phyloP scores from a whole-genome alignment of 2,113 vertebrate species.

The Salvator merianae region DNA sequence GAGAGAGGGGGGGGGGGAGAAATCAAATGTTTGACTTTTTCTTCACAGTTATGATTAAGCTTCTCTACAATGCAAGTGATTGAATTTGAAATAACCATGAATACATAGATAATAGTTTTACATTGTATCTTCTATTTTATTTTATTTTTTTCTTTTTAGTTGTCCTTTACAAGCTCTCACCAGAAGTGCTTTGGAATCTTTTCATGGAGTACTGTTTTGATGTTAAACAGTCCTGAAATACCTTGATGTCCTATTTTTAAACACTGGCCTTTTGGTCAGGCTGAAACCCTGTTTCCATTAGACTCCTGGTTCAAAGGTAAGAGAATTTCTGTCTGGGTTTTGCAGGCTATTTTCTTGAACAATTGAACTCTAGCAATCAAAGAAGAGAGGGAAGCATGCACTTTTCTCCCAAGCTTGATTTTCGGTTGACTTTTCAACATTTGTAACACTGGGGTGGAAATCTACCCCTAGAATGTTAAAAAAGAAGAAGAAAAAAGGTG shows the following conservation, averaged over 20 bases:
- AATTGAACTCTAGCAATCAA: too few relatives aligned
- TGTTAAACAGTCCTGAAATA: neutral
- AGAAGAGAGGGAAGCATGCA: too few relatives aligned
- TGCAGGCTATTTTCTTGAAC: too few relatives aligned
- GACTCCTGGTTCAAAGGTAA: too few relatives aligned
- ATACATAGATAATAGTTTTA: neutral
- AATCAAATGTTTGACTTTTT: neutral
- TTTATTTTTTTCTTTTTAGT: neutral
- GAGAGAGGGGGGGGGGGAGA: neutral
- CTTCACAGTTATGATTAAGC: neutral
- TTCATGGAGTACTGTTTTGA: neutral
- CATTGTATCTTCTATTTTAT: neutral
- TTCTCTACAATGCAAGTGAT: neutral
- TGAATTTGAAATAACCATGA: neutral
- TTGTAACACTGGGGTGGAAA: too few relatives aligned
- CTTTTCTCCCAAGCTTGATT: too few relatives aligned
- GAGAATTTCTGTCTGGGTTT: too few relatives aligned
- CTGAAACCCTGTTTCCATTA: neutral
- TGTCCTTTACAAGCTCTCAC: neutral
- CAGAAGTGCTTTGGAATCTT: neutral
- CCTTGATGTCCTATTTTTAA: neutral
- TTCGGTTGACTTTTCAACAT: too few relatives aligned
- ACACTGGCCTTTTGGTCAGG: neutral
- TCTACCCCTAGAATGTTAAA: too few relatives aligned
- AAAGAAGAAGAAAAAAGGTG: too few relatives aligned